Evolutionary conservation across 2,888 invertebrate species (phyloP).

Genomic region (Branchipolynoe longqiensis): DNA sequence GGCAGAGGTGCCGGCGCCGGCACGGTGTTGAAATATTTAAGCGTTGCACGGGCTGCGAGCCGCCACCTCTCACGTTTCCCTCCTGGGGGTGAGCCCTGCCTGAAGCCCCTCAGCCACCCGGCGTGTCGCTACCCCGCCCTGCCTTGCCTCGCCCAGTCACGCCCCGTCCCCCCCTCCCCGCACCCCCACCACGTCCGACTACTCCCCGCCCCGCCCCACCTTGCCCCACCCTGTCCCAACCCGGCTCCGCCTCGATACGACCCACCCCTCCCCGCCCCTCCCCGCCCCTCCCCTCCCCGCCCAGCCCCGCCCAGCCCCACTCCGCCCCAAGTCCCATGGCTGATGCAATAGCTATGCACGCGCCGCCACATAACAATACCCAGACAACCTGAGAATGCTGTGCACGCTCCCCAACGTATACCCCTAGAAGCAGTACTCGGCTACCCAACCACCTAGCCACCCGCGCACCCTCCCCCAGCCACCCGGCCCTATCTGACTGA

Average conservation of each 20-base stretch:
- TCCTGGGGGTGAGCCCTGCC: background rate
- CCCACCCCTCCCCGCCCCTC: background rate
- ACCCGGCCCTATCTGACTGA: background rate
- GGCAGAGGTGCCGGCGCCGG: background rate
- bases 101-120: background rate
- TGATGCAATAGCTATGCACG: too few relatives aligned
- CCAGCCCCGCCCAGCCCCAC: background rate
- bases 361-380: background rate
- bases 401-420: too few relatives aligned
- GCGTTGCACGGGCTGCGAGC: too few relatives aligned
- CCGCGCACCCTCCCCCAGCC: background rate
- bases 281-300: background rate
- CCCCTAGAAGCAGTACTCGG: background rate
- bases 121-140: background rate
- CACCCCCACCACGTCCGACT: too few relatives aligned
- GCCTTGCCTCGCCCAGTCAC: background rate
- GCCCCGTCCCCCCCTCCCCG: background rate
- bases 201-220: background rate
- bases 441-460: background rate
- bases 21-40: slow-evolving; percentile 30
- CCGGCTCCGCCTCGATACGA: background rate
- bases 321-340: background rate
- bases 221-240: background rate
- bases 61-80: slow-evolving; percentile 15
- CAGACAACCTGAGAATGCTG: too few relatives aligned